These are phyloP conservation scores for Myotis davidii DNA, from an alignment of 2,113 vertebrate genomes.

Conservation along the genomic window DNA sequence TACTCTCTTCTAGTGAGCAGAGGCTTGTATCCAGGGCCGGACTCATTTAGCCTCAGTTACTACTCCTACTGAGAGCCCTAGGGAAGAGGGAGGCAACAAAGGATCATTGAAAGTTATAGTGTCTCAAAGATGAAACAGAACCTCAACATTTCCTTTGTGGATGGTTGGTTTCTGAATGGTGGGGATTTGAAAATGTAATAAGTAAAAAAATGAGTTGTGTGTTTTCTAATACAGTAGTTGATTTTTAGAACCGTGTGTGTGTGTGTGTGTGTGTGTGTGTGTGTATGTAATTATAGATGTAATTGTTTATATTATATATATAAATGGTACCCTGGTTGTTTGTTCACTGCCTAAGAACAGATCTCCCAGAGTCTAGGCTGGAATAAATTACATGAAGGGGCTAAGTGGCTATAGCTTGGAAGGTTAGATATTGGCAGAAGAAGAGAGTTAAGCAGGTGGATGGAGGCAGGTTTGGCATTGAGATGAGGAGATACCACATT, in stretches of 20 bases:
- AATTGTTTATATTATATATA: too few species aligned
- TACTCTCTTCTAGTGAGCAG: neutral
- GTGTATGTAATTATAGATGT: too few species aligned
- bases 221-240: neutral
- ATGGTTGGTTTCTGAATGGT: neutral
- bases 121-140: slow-evolving; percentile 6
- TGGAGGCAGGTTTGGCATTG: neutral
- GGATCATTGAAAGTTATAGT: neutral
- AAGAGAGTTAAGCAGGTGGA: neutral
- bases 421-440: slow-evolving; percentile 8
- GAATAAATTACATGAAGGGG: neutral
- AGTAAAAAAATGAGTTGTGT: neutral
- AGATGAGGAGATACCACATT: neutral
- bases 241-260: neutral
- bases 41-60: neutral
- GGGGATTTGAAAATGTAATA: neutral
- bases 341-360: neutral
- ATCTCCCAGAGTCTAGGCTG: neutral
- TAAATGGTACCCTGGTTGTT: neutral
- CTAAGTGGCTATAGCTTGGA: neutral
- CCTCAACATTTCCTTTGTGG: neutral
- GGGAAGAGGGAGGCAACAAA: neutral
- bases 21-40: neutral
- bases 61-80: neutral
- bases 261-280: too few species aligned